Base-by-base conservation (phyloP, 2,888 invertebrate genomes). In the Autographa pulchrina region DNA sequence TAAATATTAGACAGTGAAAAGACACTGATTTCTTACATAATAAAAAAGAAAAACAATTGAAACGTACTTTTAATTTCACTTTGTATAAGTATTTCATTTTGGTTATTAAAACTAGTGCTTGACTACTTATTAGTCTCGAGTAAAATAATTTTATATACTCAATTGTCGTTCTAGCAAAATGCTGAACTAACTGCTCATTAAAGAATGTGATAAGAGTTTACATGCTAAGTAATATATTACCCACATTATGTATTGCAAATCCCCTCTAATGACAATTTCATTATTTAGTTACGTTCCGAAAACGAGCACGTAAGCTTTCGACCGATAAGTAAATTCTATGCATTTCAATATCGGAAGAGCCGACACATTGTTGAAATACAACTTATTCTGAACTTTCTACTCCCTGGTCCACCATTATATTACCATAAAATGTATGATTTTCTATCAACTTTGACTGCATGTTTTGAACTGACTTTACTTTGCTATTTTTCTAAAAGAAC, bases 271-370 rank as follows among this genome's bases (percentile, higher is more conserved):
- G 8, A 16, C 16, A 48, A n/a, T n/a, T 3, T 48, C n/a, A n/a
- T 48, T n/a, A 16, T 48, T 16, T 48, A n/a, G 1, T 8, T 7
- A 48, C n/a, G 7, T 48, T 6, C 8, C 6, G 16, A n/a, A 48
- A n/a, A 48, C 1, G 48, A n/a, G 6, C n/a, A 48, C n/a, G 48
- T 48, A 43, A 43, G 43, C n/a, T 48, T 48, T 7, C 48, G 0
- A 48, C n/a, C 48, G 6, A n/a, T n/a, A 48, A 84, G 79, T 83
- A 85, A 83, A 84, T 84, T 83, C 77, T 67, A 76, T 79, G 65
- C 75, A 78, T 74, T 87, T 85, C 76, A 67, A 79, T 82, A 79
- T 82, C 71, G 70, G 66, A 72, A 65, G 73, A 61, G 65, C 72
- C 43, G 70, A 74, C 81, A 83, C 73, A 70, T 75, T 69, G 69